phyloP scores from a whole-genome alignment of 30 jellyfish, hydroid and myxozoan genomes.

The Hydra vulgaris region DNA sequence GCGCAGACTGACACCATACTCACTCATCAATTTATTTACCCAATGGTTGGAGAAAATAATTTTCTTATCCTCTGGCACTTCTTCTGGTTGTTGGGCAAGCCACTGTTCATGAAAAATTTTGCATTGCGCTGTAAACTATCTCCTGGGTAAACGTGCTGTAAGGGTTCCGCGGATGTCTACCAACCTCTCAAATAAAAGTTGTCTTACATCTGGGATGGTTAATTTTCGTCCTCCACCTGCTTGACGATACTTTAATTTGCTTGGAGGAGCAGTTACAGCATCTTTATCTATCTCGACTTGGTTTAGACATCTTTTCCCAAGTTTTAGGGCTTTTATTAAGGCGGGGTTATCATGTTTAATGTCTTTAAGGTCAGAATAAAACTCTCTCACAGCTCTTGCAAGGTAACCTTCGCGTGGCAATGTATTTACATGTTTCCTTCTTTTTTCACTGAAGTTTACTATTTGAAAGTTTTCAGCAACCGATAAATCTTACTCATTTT shows the following conservation, averaged over 20 bases:
- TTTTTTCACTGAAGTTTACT: slow-evolving; percentile 18
- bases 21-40: slow-evolving; percentile 46
- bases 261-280: slow-evolving; percentile 23
- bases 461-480: background rate
- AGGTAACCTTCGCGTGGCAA: slow-evolving; percentile 41
- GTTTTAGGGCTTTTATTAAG: slow-evolving; percentile 39
- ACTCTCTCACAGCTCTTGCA: slow-evolving; percentile 52
- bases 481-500: background rate
- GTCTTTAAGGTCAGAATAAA: slow-evolving; percentile 52
- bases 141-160: slow-evolving; percentile 49
- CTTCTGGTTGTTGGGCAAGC: slow-evolving; percentile 43
- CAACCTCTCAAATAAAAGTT: slow-evolving; percentile 35
- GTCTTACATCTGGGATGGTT: slow-evolving; percentile 32
- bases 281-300: slow-evolving; percentile 1
- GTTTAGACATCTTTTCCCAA: slow-evolving; percentile 38
- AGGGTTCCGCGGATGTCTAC: slow-evolving; percentile 40
- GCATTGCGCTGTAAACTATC: slow-evolving; percentile 35
- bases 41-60: slow-evolving; percentile 29
- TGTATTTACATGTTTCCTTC: slow-evolving; percentile 27
- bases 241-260: slow-evolving; percentile 20
- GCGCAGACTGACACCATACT: slow-evolving; percentile 50
- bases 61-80: slow-evolving; percentile 16
- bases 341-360: slow-evolving; percentile 39
- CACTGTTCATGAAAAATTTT: slow-evolving; percentile 40
- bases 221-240: slow-evolving; percentile 55